Conservation (phyloP, 2,113 vertebrate species). For the Channa argus region DNA sequence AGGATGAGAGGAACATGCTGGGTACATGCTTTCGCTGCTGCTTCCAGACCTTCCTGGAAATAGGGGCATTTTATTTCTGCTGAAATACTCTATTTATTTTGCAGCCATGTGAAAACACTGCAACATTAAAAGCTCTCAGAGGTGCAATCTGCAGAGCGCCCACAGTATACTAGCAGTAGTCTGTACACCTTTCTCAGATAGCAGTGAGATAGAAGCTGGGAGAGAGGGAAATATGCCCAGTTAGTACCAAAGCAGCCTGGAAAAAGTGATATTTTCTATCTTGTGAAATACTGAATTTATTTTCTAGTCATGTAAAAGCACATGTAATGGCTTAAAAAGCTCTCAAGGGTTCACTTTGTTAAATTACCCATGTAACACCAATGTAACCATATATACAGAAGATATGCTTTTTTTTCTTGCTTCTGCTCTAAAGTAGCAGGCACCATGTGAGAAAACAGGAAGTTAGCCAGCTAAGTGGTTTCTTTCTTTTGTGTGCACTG, state of each 20-base stretch:
- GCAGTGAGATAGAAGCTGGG: not conserved
- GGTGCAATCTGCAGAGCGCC: slow-evolving; percentile 5
- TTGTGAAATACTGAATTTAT: slow-evolving; percentile 33
- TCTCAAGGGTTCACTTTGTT: slow-evolving; percentile 24
- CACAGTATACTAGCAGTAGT: not conserved
- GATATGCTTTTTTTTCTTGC: not conserved
- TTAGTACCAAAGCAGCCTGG: not conserved
- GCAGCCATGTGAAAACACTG: slow-evolving; percentile 17
- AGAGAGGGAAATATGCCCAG: not conserved
- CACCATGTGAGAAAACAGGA: slow-evolving; percentile 77
- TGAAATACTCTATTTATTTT: slow-evolving; percentile 42
- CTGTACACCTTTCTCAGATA: slow-evolving; percentile 7
- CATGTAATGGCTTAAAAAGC: slow-evolving; percentile 27
- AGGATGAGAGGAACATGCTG: slow-evolving; percentile 14
- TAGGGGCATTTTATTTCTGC: slow-evolving; percentile 19
- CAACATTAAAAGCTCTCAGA: slow-evolving; percentile 28
- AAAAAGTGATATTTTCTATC: slow-evolving; percentile 19
- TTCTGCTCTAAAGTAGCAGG: slow-evolving; percentile 26
- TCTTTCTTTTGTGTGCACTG: slow-evolving; percentile 74
- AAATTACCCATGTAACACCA: slow-evolving; percentile 19
- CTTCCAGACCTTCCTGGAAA: slow-evolving; percentile 37
- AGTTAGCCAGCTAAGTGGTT: slow-evolving; percentile 72
- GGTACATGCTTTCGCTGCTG: not conserved
- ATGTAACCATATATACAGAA: not conserved
- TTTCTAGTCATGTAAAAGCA: slow-evolving; percentile 26